These are phyloP conservation scores for Pantherophis vulpinus DNA, from an alignment of 2,797 vertebrate species.

Conservation along the genomic window DNA sequence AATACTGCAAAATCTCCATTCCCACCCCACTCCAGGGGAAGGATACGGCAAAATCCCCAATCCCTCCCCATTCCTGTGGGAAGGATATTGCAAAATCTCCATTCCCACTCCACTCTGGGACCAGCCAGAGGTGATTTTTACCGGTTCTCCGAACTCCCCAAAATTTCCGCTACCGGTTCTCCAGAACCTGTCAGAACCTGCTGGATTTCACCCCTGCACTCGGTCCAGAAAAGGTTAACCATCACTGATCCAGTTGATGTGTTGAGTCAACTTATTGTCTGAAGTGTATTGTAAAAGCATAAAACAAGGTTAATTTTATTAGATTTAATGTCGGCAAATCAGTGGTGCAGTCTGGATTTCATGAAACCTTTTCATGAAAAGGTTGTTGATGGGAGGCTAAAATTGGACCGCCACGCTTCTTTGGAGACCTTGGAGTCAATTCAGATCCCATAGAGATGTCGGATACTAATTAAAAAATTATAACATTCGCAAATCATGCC, in stretches of 20 bases:
- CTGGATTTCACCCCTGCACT: too few species aligned
- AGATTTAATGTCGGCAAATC: neutral
- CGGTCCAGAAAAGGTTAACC: too few species aligned
- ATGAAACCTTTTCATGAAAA: neutral
- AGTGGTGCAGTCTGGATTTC: neutral
- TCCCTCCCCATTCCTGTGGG: too few species aligned
- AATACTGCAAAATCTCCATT: too few species aligned
- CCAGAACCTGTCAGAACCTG: too few species aligned
- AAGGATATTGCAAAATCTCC: too few species aligned
- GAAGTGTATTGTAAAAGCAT: neutral
- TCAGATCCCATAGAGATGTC: neutral
- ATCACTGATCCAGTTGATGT: neutral
- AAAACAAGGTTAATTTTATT: neutral
- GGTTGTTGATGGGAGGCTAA: neutral
- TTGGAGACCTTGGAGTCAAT: neutral
- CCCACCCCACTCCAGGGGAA: too few species aligned
- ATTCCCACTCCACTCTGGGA: too few species aligned
- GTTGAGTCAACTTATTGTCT: neutral
- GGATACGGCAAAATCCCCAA: too few species aligned
- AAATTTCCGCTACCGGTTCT: too few species aligned
- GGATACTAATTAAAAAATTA: neutral
- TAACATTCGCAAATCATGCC: neutral
- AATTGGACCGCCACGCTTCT: neutral
- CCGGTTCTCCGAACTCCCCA: too few species aligned
- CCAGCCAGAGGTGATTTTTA: too few species aligned